Evolutionary conservation across 2,113 vertebrate genomes (phyloP), one percentile per base, ranked within the genome.

Genomic region (Paramisgurnus dabryanus): DNA sequence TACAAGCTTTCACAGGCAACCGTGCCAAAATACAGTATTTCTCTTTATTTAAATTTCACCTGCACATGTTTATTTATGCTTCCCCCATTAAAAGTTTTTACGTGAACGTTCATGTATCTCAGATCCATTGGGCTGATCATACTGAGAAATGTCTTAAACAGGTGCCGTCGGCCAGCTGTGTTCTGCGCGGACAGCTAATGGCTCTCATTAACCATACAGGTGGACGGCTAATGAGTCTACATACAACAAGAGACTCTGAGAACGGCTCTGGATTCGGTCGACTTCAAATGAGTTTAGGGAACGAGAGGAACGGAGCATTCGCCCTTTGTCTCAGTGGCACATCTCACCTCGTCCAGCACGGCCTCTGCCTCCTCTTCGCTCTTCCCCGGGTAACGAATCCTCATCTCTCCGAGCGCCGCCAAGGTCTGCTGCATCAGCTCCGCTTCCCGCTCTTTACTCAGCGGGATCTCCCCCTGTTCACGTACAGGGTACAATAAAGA

Each of bases 341-440:
- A 45, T 73, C 96, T 91, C 86, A 98, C 98, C 88, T 98, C 95
- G 85, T 98, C 96, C 86, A 98, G 90, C 83, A 98, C 91, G 49
- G 95, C 91, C 86, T 97, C 94, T 0, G 96, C 95, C 85, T 98
- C 97, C 84, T 97, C 96, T 50, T 96, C 96, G 11, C 92, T 95
- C 93, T 98, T 99, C 60, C 97, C 96, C 8, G 96, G 97, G 87
- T 96, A 96, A 77, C 94, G 94, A 84, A 99, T 95, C 89, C 92
- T 95, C 96, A 98, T 96, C 80, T 96, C 95, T 70, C 89, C 95
- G 81, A 99, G 95, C 22, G 94, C 91, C 53, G 93, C 92, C 82
- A 98, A 90, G 63, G 95, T 96, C 87, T 98, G 96, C 83, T 88
- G 94, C 78, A 95, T 94, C 86, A 98, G 89, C 86, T 95, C 93